Evolutionary conservation across 37 sponge, comb jelly and placozoan genomes (phyloP), one percentile per base, ranked within the genome.

Genomic region (Beroe forskalii): DNA sequence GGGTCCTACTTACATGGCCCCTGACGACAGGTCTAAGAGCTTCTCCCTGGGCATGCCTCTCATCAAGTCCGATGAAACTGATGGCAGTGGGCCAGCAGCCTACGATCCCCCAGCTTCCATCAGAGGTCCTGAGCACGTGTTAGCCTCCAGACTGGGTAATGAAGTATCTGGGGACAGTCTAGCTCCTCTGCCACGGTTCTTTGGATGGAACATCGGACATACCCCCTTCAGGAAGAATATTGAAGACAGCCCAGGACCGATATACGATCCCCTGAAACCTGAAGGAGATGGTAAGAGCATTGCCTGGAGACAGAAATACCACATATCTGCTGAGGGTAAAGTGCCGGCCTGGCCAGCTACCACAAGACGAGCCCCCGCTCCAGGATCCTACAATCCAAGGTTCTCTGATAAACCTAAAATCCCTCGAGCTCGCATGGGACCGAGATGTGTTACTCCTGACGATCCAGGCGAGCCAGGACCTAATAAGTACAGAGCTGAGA

Each of bases 261-360:
- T 44, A 37, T 80, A 80, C 55, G 86, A 80, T 43, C 40, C 35
- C 25, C 48, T 43, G 25, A 40, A 32, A 1, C 40, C 55, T 0
- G 40, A n/a, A 28, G 86, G 86, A 6, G 4, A 80, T 23, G 86
- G 86, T 24, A 80, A 80, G 30, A 80, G 86, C 27, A 48, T 80
- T 12, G 86, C 55, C 86, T 80, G 86, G 86, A 17, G 86, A 43
- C 86, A 80, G 27, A 80, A 44, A 32, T 43, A 33, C 55, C 86
- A 80, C 55, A 80, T 80, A 6, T 38, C 86, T 14, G 6, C 12
- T 32, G 86, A 80, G 22, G 86, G 86, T 4, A 80, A 80, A 25
- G 86, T 80, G 25, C 86, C 86, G 19, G 86, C 86, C 25, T 80
- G 86, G 86, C 86, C 86, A n/a, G 86, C 86, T 1, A 44, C 38